phyloP scores from a whole-genome alignment of 1,140 invertebrate genomes.

The Brachionus rubens region DNA sequence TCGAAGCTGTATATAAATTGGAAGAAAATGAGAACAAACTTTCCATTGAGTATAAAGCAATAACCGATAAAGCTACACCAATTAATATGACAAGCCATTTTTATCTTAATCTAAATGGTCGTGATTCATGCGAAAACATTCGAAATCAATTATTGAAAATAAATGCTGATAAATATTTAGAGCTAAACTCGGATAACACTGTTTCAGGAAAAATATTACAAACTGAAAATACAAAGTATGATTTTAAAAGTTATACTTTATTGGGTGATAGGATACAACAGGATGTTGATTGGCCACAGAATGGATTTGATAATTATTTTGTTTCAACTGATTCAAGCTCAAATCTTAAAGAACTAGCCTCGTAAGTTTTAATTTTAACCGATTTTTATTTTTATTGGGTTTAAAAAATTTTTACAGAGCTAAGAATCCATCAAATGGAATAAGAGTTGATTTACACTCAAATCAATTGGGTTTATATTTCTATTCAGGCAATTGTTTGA shows the following conservation, averaged over 20 bases:
- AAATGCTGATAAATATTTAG: conserved; percentile 73
- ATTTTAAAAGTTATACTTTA: conserved; percentile 66
- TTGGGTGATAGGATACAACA: conserved; percentile 57
- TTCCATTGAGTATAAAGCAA: conserved; percentile 70
- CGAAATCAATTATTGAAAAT: conserved; percentile 70
- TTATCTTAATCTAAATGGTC: conserved; percentile 88
- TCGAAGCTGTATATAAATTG: conserved; percentile 70
- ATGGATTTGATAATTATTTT: conserved; percentile 76
- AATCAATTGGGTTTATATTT: conserved; percentile 86
- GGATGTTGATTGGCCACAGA: conserved; percentile 54
- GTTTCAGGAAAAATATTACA: conserved; percentile 66
- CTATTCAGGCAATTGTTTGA: conserved; percentile 80
- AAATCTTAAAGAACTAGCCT: conserved; percentile 50
- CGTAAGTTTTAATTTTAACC: no score
- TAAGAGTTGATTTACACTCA: conserved; percentile 69
- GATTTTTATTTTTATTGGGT: not conserved
- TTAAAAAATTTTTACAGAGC: not conserved
- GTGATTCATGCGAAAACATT: conserved; percentile 58
- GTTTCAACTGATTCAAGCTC: conserved; percentile 62
- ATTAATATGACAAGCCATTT: conserved; percentile 88
- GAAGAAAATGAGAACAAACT: conserved; percentile 68
- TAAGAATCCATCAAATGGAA: conserved; percentile 19
- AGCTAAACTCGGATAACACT: conserved; percentile 70
- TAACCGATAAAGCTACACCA: conserved; percentile 72
- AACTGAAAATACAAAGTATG: conserved; percentile 68